Evolutionary conservation across 2,888 invertebrate species (phyloP), one percentile per base, ranked within the genome.

Genomic region (Acanthoscelides obtectus): DNA sequence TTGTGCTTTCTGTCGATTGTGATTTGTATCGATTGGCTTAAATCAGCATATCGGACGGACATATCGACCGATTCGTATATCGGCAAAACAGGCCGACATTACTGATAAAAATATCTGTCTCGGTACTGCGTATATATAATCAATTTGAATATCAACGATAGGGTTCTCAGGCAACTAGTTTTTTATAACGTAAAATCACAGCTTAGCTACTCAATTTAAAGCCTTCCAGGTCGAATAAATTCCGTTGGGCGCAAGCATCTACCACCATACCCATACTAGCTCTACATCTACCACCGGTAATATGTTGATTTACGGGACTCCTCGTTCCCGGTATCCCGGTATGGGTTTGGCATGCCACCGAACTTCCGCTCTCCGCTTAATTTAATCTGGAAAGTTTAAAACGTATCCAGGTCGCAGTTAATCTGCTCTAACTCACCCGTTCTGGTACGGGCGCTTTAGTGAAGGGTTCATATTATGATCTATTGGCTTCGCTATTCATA

Each of bases 341-440:
- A 45, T 45, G 45, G 45, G 45, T 12, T 12, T 45, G 45, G 45
- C 45, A 45, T 17, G 45, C 45, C 45, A 17, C 45, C 45, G 45
- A 45, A 45, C 45, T 45, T 45, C 45, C 45, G 12, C 45, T 45
- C 45, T 6, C 45, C 45, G 45, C 45, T 75, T 80, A 78, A 81
- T 80, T 81, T 81, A 81, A 81, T 79, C 78, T 78, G 76, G 75
- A 77, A 80, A 80, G 77, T 78, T 80, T 79, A 76, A 78, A 78
- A 78, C 76, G 74, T 75, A 79, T 76, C 78, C 77, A 75, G 77
- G 80, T 79, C 79, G 77, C 77, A 82, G 80, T 81, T 81, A 82
- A 81, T 81, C 80, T 80, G 79, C 80, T 80, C 81, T 45, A 45
- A 45, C 45, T 45, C 45, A 45, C 45, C 17, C 45, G 5, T 45